A percentile compares a stretch with the other conserved stretches of the same genome.
These are phyloP conservation scores for Pseudochirops cupreus DNA, from an alignment of 2,797 vertebrate species.

Conservation along the genomic window DNA sequence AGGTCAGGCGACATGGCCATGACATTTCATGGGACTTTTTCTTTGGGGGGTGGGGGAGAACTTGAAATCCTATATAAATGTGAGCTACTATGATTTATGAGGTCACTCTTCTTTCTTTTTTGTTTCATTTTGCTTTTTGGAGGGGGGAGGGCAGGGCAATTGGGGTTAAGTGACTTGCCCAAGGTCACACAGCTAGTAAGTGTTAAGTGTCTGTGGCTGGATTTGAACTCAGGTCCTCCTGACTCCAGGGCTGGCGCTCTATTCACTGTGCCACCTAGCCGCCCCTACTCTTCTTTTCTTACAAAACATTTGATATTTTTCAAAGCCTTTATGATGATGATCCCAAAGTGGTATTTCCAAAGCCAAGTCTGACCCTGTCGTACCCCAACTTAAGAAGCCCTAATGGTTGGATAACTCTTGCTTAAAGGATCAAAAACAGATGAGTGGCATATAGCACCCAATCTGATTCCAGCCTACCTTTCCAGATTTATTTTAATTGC, in stretches of 20 bases:
- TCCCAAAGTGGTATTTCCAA: not conserved
- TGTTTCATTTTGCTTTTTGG: no score
- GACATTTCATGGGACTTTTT: not conserved
- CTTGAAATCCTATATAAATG: not conserved
- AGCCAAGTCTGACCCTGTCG: not conserved
- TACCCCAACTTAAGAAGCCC: not conserved
- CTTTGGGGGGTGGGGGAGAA: not conserved
- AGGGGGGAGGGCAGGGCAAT: no score
- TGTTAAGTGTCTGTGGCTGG: no score
- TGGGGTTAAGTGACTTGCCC: no score
- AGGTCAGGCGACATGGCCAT: not conserved
- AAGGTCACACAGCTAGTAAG: no score
- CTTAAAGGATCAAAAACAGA: not conserved
- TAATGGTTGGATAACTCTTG: not conserved
- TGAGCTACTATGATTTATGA: not conserved
- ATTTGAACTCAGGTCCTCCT: no score
- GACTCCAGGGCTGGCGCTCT: no score
- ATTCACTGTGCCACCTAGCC: no score
- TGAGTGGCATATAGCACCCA: not conserved
- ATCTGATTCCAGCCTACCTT: not conserved
- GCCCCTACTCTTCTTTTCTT: no score
- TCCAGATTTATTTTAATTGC: not conserved
- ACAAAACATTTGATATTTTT: not conserved
- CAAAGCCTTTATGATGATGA: not conserved
- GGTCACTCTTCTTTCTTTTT: not conserved